phyloP scores from a whole-genome alignment of 2,888 invertebrate species.

The Desoria tigrina region DNA sequence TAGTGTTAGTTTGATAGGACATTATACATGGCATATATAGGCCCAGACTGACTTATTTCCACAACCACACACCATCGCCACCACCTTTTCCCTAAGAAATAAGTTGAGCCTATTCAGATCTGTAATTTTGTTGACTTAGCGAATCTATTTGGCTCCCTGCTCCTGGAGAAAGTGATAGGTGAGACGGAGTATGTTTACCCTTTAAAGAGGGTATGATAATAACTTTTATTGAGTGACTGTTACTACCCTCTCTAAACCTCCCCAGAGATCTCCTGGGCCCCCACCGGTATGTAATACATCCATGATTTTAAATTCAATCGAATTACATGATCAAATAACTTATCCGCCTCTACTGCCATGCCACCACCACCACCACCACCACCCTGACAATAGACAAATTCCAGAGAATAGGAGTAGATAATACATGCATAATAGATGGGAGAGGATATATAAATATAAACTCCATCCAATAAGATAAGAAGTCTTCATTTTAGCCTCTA shows the following conservation, averaged over 20 bases:
- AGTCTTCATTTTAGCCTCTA: too few relatives aligned
- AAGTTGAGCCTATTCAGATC: slow-evolving; percentile 6
- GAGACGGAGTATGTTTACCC: slow-evolving; percentile 16
- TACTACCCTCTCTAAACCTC: neutral
- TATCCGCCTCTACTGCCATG: neutral
- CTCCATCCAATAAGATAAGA: too few relatives aligned
- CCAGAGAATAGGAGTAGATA: neutral
- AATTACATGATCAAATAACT: slow-evolving; percentile 10
- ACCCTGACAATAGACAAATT: neutral
- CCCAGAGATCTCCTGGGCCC: neutral
- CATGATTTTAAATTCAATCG: slow-evolving; percentile 10
- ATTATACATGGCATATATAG: too few relatives aligned
- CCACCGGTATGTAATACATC: neutral
- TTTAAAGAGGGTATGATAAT: slow-evolving; percentile 17
- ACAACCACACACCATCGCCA: too few relatives aligned
- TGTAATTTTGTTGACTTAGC: slow-evolving; percentile 22
- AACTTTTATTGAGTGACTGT: slow-evolving; percentile 10
- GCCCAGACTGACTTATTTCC: too few relatives aligned
- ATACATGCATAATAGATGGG: neutral
- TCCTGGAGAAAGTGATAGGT: slow-evolving; percentile 10
- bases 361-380: neutral
- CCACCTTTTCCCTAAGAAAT: neutral
- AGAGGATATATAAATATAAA: neutral
- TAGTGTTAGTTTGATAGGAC: too few relatives aligned
- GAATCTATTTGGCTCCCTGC: slow-evolving; percentile 15